Base-by-base conservation (phyloP, 2,113 vertebrate genomes). In the Nothobranchius furzeri region DNA sequence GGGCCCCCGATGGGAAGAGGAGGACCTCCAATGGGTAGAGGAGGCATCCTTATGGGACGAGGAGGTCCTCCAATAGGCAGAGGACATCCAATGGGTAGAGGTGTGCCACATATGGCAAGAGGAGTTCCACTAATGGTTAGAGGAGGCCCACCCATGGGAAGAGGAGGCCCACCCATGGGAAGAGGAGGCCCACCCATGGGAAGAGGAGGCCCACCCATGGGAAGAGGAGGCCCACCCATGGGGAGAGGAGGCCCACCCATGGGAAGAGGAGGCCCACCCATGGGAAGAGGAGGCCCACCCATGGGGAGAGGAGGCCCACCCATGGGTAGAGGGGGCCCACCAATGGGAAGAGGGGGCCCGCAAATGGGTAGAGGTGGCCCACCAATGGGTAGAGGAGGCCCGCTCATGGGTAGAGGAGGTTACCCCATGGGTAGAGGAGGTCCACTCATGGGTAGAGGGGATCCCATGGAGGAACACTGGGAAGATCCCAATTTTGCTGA, bases 401-500 rank as follows among this genome's bases (percentile, higher is more conserved):
- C 24, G 85, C n/a, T n/a, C n/a, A n/a, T n/a, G 59, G 60, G 43
- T 0, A 73, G 83, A 48, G 82, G 90, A 76, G 55, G 86, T 7
- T 25, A 75, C 0, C 54, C 59, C 0, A 59, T 77, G 67, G 25
- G 48, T 8, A 45, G 43, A 51, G 94, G 94, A 12, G 90, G 78
- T 1, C 65, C 90, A 1, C 73, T 50, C 0, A 76, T 82, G 67
- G 72, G 69, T 12, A 89, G 90, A 68, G 94, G 94, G 86, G 94
- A 89, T 76, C 93, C 54, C 92, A 86, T 93, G 85, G 95, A 95
- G 0, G 90, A 87, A 36, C 93, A 94, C 51, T 98, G 96, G 96
- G 93, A 93, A 79, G 95, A 96, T 12, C 78, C 81, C 56, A 94
- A 93, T 15, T 66, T 85, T 55, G 85, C 68, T 1, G 94, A 96